phyloP scores from a whole-genome alignment of 2,113 vertebrate genomes.

The Vombatus ursinus region DNA sequence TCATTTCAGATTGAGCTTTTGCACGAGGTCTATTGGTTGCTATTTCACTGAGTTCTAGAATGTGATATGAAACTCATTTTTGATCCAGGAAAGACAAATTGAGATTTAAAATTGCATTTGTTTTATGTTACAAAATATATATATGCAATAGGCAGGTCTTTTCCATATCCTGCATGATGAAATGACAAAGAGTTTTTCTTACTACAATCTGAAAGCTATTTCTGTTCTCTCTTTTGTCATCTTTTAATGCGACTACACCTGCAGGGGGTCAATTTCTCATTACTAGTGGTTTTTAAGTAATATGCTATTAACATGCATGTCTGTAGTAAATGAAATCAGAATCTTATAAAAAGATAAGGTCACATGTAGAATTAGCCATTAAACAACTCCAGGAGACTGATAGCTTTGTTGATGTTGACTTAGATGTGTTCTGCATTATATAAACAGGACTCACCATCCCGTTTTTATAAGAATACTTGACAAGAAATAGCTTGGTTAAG shows the following conservation, averaged over 20 bases:
- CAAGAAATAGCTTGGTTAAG: not conserved
- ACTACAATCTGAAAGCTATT: slow-evolving; percentile 8
- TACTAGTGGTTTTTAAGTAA: slow-evolving; percentile 61
- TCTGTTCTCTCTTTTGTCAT: not conserved
- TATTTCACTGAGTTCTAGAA: slow-evolving; percentile 15
- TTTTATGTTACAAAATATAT: slow-evolving; percentile 47
- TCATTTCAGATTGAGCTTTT: not conserved
- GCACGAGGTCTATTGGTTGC: slow-evolving; percentile 5
- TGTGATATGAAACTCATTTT: slow-evolving; percentile 10
- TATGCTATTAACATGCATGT: not conserved
- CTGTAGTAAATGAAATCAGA: slow-evolving; percentile 64
- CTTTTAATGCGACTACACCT: not conserved
- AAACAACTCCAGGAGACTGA: slow-evolving; percentile 25
- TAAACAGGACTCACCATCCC: not conserved
- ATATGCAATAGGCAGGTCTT: not conserved
- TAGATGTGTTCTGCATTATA: not conserved
- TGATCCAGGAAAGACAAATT: slow-evolving; percentile 28
- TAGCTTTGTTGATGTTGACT: slow-evolving; percentile 32
- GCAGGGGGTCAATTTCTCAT: slow-evolving; percentile 58
- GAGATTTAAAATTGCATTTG: slow-evolving; percentile 29
- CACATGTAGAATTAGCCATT: slow-evolving; percentile 19
- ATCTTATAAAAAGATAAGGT: slow-evolving; percentile 55
- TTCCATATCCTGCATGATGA: not conserved
- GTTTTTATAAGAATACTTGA: not conserved
- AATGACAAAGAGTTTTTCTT: slow-evolving; percentile 53